Evolutionary conservation across 2,797 vertebrate genomes (phyloP).

Genomic region (Petrocephalus schoutedeni): DNA sequence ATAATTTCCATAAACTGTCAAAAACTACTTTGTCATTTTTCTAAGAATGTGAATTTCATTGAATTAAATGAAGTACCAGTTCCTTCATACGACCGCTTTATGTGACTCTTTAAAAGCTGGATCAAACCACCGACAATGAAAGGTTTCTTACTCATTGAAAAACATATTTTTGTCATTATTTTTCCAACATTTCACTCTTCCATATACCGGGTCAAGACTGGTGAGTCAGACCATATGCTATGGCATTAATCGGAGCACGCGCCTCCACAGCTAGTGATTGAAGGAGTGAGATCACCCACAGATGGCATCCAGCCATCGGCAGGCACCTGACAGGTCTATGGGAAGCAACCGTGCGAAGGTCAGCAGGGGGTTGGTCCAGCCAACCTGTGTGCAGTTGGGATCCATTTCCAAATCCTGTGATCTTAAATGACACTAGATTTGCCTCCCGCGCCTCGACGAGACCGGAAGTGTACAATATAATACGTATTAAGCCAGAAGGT

Average conservation of each 20-base stretch:
- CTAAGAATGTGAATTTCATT: background rate
- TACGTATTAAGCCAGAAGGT: background rate
- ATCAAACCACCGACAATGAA: background rate
- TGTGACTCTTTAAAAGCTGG: background rate
- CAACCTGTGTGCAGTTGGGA: background rate
- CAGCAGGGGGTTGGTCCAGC: background rate
- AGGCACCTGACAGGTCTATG: background rate
- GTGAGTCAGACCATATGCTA: constrained; percentile 1
- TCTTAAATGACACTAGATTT: background rate
- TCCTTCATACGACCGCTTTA: background rate
- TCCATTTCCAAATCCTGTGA: background rate
- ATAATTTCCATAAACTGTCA: background rate
- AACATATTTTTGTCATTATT: background rate
- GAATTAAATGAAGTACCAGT: background rate
- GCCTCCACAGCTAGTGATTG: background rate
- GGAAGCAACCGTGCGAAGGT: background rate
- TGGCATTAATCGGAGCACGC: background rate
- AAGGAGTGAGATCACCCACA: background rate
- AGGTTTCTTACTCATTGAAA: background rate
- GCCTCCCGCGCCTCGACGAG: background rate
- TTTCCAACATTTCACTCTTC: background rate
- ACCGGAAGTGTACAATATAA: background rate
- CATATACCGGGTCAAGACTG: background rate
- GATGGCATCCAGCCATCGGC: background rate
- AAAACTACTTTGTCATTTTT: background rate